Conservation (phyloP, 2,113 vertebrate genomes). For the Trematocara unimaculatum region DNA sequence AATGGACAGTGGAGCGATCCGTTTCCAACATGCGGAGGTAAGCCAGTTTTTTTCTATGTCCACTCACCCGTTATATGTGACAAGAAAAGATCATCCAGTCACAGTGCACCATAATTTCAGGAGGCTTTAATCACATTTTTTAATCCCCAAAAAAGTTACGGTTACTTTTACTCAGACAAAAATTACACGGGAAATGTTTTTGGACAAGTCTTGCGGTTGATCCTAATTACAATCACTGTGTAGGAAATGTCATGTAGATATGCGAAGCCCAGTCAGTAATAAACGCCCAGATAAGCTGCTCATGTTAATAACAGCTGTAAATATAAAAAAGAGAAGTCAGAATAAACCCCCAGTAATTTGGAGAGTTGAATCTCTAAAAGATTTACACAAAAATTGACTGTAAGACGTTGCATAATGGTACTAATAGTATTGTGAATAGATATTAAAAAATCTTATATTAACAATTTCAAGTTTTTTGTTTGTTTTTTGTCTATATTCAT, state of each 20-base stretch:
- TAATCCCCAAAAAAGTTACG: background rate
- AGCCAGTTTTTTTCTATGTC: background rate
- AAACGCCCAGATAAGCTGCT: background rate
- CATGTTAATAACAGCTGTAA: background rate
- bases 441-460: background rate
- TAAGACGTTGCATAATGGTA: background rate
- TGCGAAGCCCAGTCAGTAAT: background rate
- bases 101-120: background rate
- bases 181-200: background rate
- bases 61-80: background rate
- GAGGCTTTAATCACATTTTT: background rate
- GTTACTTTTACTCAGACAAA: background rate
- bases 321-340: background rate
- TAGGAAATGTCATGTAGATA: background rate
- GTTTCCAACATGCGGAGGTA: conserved; percentile 75
- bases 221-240: background rate
- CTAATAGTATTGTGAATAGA: background rate
- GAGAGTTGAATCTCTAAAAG: background rate
- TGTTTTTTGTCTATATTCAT: background rate
- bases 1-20: conserved; percentile 68
- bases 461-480: background rate
- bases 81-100: background rate
- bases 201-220: background rate
- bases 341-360: background rate
- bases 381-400: background rate